Base-by-base conservation (phyloP, 2,888 invertebrate species). In the Sesia apiformis region DNA sequence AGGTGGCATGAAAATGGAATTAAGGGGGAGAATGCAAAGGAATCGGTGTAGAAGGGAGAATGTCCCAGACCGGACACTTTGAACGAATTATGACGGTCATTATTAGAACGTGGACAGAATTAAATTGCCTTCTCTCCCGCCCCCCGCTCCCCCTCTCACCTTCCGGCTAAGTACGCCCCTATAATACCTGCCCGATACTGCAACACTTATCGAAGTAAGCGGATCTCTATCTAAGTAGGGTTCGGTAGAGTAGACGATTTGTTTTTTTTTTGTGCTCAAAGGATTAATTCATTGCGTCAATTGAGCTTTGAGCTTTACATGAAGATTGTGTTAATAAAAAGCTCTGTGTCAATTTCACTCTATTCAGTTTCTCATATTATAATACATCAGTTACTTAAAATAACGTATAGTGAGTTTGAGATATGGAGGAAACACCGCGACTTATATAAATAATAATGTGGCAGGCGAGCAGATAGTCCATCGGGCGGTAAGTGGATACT, bases 41-140 rank as follows among this genome's bases (percentile, higher is more conserved):
- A 88, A 88, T 87, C 85, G 69, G 70, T 64, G 67, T n/a, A 65
- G 75, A 75, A 81, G 82, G 75, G 76, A 63, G 77, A 83, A 80
- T 82, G 86, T 86, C 87, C 86, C 87, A 76, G 81, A 86, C 90
- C 90, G 90, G 90, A 90, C 90, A 90, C 90, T 90, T 90, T 90
- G 90, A 89, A 90, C 90, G 90, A 91, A 90, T 91, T 91, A 91
- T 91, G 90, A 90, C 89, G 88, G 90, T 90, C 90, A 91, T 91
- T 90, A 91, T 90, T 90, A 90, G 90, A 86, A 90, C 90, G 90
- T 90, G 90, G 90, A 90, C 90, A 90, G 90, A 91, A 90, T 90
- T 90, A 90, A 90, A 91, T 90, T 90, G 90, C 90, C 89, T 84
- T 88, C 87, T 80, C 75, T 70, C 62, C 59, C 61, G 65, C 69